Conservation (phyloP, 2,888 invertebrate genomes). For the Lycocerus yunnanus region DNA sequence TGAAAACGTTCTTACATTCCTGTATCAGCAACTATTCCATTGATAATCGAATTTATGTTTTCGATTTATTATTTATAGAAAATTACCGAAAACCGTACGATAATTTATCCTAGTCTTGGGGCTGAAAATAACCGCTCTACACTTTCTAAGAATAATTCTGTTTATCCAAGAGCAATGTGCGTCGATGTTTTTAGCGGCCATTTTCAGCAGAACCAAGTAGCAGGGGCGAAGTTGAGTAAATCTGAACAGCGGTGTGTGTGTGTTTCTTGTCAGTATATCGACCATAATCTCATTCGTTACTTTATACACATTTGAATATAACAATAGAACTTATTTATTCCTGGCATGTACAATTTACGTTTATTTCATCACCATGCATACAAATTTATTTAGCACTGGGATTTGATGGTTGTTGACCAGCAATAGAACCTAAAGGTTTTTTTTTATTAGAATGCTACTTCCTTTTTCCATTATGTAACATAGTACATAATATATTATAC, state of each 20-base stretch:
- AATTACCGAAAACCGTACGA: slow-evolving; percentile 6
- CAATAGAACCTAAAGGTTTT: slow-evolving; percentile 10
- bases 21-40: background rate
- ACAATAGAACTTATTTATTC: slow-evolving; percentile 9
- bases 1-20: background rate
- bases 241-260: background rate
- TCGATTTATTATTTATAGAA: background rate
- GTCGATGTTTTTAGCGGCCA: slow-evolving; percentile 24
- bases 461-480: slow-evolving; percentile 12
- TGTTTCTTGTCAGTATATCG: slow-evolving; percentile 10
- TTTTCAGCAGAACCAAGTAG: background rate
- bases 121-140: slow-evolving; percentile 29
- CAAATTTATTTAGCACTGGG: slow-evolving; percentile 8
- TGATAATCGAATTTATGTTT: background rate
- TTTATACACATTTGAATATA: slow-evolving; percentile 4
- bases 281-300: slow-evolving; percentile 5
- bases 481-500: background rate
- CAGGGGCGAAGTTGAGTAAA: slow-evolving; percentile 6
- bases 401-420: slow-evolving; percentile 18
- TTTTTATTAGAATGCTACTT: slow-evolving; percentile 17
- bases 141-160: slow-evolving; percentile 36
- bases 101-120: slow-evolving; percentile 21
- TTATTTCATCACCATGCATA: slow-evolving; percentile 14
- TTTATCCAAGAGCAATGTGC: slow-evolving; percentile 35
- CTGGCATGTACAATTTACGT: slow-evolving; percentile 11